Base-by-base conservation (phyloP, 2,888 invertebrate genomes). In the Congeria kusceri region DNA sequence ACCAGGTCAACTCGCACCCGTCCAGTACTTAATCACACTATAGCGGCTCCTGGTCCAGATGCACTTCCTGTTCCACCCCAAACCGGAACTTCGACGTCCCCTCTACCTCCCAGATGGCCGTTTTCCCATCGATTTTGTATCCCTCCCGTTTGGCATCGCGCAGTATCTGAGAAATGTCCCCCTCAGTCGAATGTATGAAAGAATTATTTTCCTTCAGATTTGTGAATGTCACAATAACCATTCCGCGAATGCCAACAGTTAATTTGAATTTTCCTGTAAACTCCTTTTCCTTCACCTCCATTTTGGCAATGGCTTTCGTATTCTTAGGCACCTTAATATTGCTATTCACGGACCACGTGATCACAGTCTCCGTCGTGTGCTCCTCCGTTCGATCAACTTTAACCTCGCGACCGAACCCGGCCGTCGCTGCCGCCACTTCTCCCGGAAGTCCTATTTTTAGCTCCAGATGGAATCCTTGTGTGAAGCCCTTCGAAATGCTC, bases 291-390 rank as follows among this genome's bases (percentile, higher is more conserved):
- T 92, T 93, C 56, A 94, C 93, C 3, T 94, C 91, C 77, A 94
- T 91, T 69, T 92, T 93, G 2, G 94, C 94, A 27, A 92, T 93
- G 4, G 94, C 94, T 78, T 79, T 85, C 64, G 87, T 87, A 20
- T 79, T 80, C 0, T 80, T 59, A 11, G 93, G 93, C 0, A 94
- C 94, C 70, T 90, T 87, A 39, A 94, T 93, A 74, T 91, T 92
- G 78, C 92, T 94, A 85, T 94, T 94, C 2, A 94, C 94, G n/a
- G 93, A 92, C 94, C 94, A 94, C 3, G 93, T 92, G 68, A 94
- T 88, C 53, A 90, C 87, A 80, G 94, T 93, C 67, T 93, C 92
- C 18, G 90, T 83, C 1, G 89, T 87, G 67, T 90, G 87, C 66
- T 92, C 92, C 29, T 92, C 92, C 7, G 92, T 88, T 13, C 92